Conservation (phyloP, 1,140 invertebrate species). For the Solenopsis invicta region DNA sequence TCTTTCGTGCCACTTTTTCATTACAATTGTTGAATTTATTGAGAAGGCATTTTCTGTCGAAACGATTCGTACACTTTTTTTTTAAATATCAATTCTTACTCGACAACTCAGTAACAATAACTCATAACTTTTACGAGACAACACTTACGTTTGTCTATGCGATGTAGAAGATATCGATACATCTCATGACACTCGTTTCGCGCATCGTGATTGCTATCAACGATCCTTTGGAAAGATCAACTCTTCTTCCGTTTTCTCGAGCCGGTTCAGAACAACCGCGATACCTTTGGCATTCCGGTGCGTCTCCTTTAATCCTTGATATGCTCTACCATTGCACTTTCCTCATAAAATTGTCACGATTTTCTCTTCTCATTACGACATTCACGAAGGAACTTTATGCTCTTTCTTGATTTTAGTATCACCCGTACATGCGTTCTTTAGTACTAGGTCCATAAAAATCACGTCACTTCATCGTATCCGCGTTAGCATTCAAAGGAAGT, state of each 20-base stretch:
- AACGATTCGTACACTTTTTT: neutral
- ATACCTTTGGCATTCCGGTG: slow-evolving; percentile 9
- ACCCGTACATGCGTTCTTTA: neutral
- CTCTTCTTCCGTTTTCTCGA: neutral
- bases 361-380: neutral
- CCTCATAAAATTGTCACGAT: slow-evolving; percentile 17
- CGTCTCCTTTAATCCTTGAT: slow-evolving; percentile 55
- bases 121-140: slow-evolving; percentile 5
- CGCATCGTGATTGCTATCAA: slow-evolving; percentile 59
- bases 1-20: neutral
- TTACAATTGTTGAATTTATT: neutral
- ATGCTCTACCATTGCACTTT: neutral
- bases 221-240: neutral
- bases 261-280: neutral
- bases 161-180: slow-evolving; percentile 25
- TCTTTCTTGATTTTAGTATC: neutral
- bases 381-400: neutral
- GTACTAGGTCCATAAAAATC: neutral
- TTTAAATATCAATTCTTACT: slow-evolving; percentile 8
- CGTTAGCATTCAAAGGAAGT: neutral
- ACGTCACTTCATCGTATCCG: neutral
- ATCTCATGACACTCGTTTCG: slow-evolving; percentile 61
- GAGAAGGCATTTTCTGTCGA: neutral
- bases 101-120: neutral
- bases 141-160: slow-evolving; percentile 59